Percentiles rank a stretch among this genome's conserved stretches.
Evolutionary conservation across 2,797 vertebrate genomes (phyloP).

Genomic region (Ctenochaetus hawaiiensis): DNA sequence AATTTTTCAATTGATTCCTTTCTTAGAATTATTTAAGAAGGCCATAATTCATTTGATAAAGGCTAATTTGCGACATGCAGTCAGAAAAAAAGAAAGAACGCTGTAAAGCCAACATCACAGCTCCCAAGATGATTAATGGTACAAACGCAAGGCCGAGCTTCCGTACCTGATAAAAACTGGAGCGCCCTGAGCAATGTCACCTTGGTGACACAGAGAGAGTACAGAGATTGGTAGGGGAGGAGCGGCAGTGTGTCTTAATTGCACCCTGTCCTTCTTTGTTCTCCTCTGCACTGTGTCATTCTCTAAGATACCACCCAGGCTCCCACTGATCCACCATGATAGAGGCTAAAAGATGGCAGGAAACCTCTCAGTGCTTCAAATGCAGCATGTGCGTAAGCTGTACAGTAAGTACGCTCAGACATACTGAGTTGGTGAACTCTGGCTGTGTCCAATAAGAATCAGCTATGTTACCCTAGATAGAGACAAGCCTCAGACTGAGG

Average conservation of each 20-base stretch:
- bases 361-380: slow-evolving; percentile 57
- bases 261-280: slow-evolving; percentile 76
- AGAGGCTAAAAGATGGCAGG: slow-evolving; percentile 61
- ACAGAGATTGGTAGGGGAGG: slow-evolving; percentile 67
- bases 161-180: slow-evolving; percentile 66
- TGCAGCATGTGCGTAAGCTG: slow-evolving; percentile 41
- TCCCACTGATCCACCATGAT: slow-evolving; percentile 56
- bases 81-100: slow-evolving; percentile 17
- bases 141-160: slow-evolving; percentile 56
- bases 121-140: slow-evolving; percentile 75
- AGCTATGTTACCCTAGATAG: slow-evolving; percentile 62
- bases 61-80: slow-evolving; percentile 70
- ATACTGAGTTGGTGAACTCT: slow-evolving; percentile 55
- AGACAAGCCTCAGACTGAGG: slow-evolving; percentile 67
- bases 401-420: slow-evolving; percentile 49
- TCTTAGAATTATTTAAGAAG: slow-evolving; percentile 48
- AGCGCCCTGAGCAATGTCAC: slow-evolving; percentile 83
- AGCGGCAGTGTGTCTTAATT: slow-evolving; percentile 76
- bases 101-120: slow-evolving; percentile 73
- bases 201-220: slow-evolving; percentile 78
- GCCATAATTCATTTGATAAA: slow-evolving; percentile 71
- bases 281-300: slow-evolving; percentile 66
- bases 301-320: slow-evolving; percentile 57
- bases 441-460: slow-evolving; percentile 64
- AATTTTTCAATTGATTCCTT: slow-evolving; percentile 49